Evolutionary conservation across 92 coral and sea anemone species (phyloP).

Genomic region (Bergia sp.): DNA sequence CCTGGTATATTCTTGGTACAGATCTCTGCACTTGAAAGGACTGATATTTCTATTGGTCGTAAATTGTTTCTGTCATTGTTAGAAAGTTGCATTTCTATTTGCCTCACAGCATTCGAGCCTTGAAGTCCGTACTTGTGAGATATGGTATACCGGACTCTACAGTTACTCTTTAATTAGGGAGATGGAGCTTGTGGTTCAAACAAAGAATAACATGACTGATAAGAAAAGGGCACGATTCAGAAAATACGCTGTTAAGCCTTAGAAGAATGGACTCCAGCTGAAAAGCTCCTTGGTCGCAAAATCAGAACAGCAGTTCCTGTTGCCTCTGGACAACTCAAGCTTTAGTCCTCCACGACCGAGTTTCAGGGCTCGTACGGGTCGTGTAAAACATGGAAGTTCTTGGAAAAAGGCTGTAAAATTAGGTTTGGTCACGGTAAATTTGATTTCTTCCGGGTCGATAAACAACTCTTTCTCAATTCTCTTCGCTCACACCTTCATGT

Average conservation of each 20-base stretch:
- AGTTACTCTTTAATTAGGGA: not conserved
- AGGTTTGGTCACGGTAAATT: not conserved
- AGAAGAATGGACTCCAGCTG: not conserved
- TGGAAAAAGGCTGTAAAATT: too few species aligned
- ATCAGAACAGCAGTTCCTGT: conserved; percentile 11
- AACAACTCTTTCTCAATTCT: not conserved
- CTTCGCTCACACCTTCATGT: not conserved
- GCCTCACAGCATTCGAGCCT: not conserved
- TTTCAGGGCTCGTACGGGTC: too few species aligned
- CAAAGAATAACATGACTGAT: not conserved
- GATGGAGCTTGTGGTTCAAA: not conserved
- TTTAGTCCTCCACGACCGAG: not conserved
- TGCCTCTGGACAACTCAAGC: conserved; percentile 13
- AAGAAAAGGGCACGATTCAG: conserved; percentile 8
- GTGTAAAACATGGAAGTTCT: too few species aligned
- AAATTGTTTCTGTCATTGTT: conserved; percentile 37
- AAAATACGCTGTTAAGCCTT: not conserved
- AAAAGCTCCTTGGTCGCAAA: not conserved
- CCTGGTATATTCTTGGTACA: conserved; percentile 29
- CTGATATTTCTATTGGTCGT: conserved; percentile 36
- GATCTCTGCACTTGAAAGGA: conserved; percentile 38
- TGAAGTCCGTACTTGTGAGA: not conserved
- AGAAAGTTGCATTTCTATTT: not conserved
- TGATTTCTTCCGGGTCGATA: not conserved
- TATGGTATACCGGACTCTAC: not conserved